Evolutionary conservation across 2,113 vertebrate species (phyloP).

Genomic region (Ursus arctos): DNA sequence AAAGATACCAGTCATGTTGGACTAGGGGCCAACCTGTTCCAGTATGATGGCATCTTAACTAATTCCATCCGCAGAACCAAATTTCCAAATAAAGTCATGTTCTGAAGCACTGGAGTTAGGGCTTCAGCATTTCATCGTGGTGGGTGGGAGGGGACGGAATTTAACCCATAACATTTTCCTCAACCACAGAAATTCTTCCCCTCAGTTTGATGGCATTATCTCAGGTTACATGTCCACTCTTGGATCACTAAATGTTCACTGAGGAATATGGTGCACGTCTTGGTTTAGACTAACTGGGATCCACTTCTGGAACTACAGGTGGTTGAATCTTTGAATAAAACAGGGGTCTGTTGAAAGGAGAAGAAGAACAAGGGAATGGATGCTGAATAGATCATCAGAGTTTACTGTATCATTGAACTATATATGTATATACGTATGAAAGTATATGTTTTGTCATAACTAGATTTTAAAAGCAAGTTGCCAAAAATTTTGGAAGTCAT

Average conservation of each 20-base stretch:
- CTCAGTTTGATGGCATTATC: background rate
- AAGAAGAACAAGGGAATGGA: background rate
- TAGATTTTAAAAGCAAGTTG: background rate
- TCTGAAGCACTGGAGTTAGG: background rate
- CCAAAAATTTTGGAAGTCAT: background rate
- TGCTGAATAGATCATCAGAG: background rate
- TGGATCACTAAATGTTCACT: background rate
- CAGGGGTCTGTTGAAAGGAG: background rate
- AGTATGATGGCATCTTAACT: background rate
- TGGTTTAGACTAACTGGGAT: background rate
- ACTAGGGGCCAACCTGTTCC: background rate
- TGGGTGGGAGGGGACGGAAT: background rate
- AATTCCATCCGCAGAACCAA: background rate
- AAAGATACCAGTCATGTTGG: background rate
- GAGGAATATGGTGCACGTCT: background rate
- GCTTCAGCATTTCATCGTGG: background rate
- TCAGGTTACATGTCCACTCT: background rate
- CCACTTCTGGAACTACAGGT: background rate
- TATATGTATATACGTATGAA: background rate
- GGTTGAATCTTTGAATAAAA: background rate
- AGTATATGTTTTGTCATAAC: background rate
- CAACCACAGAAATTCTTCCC: background rate
- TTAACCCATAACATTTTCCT: background rate
- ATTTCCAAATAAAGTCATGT: background rate
- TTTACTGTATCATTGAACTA: background rate